Conservation (phyloP, 2,888 invertebrate genomes). For the Cylindroiulus punctatus region DNA sequence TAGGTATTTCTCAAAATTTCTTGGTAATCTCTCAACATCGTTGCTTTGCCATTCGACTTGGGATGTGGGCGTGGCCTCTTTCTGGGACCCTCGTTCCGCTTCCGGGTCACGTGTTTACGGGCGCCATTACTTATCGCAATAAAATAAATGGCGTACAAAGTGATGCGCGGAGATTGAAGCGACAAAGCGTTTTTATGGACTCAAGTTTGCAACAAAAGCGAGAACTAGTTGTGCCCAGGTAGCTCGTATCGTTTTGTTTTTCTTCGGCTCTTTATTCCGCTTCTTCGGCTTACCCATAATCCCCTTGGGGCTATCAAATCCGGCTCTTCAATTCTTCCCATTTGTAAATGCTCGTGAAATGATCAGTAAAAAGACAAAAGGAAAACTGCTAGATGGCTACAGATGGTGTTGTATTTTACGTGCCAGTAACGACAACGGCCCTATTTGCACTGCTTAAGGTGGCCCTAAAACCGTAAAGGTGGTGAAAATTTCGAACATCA, state of each 20-base stretch:
- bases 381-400: neutral
- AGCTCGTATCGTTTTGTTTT: neutral
- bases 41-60: no score
- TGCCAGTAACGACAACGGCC: neutral
- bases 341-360: neutral
- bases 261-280: neutral
- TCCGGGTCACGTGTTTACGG: neutral
- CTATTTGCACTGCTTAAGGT: neutral
- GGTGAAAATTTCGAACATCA: neutral
- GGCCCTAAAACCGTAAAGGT: neutral
- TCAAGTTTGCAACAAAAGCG: neutral
- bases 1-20: no score
- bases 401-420: neutral
- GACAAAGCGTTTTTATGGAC: neutral
- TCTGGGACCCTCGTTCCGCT: neutral
- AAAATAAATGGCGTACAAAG: conserved; percentile 21
- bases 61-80: neutral
- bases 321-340: conserved; percentile 20
- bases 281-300: neutral
- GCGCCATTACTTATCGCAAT: neutral
- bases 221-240: no score
- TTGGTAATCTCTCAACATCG: no score
- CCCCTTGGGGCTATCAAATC: neutral
- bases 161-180: conserved; percentile 12
- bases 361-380: neutral